Base-by-base conservation (phyloP, 2,113 vertebrate species). In the Bettongia penicillata region DNA sequence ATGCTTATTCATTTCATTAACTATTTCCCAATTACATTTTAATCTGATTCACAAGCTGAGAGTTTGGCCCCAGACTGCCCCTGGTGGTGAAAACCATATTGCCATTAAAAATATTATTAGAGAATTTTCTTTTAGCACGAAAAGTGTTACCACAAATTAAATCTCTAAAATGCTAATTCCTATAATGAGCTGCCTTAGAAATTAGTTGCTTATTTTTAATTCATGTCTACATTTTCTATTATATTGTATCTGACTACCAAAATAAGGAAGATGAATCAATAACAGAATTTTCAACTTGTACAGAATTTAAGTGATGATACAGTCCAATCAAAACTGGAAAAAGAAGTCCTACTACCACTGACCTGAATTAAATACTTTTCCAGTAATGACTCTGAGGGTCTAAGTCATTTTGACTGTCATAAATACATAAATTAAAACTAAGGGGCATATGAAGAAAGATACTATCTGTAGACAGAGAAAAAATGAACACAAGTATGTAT, bases 171-270 rank as follows among this genome's bases (percentile, higher is more conserved):
- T 84, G 26, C 8, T 57, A 23, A 93, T 55, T 92, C 51, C 24
- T 95, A 14, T n/a, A 89, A 89, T 95, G 8, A 16, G 6, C 91
- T 97, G 51, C 52, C 31, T 94, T 90, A 53, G 92, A 95, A 92
- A 43, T 43, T 90, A 94, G 11, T 91, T 94, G 90, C 9, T 68
- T 68, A 37, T 90, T 26, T 91, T 5, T 48, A 6, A 53, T 52
- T 43, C 61, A 1, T 84, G 12, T 55, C 61, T n/a, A 26, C 90
- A 89, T 51, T 90, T 91, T 53, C 37, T 68, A 84, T 57, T 8
- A 37, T 25, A 96, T 96, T 47, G 1, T 55, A 93, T 77, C 53
- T 77, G 84, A 11, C 77, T 92, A 16, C 19, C 24, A 53, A 89
- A 93, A 91, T 51, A 48, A 5, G 94, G 10, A 89, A 8, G 49